These are phyloP conservation scores for Zophobas atratus DNA, from an alignment of 1,140 invertebrate species.

Conservation along the genomic window DNA sequence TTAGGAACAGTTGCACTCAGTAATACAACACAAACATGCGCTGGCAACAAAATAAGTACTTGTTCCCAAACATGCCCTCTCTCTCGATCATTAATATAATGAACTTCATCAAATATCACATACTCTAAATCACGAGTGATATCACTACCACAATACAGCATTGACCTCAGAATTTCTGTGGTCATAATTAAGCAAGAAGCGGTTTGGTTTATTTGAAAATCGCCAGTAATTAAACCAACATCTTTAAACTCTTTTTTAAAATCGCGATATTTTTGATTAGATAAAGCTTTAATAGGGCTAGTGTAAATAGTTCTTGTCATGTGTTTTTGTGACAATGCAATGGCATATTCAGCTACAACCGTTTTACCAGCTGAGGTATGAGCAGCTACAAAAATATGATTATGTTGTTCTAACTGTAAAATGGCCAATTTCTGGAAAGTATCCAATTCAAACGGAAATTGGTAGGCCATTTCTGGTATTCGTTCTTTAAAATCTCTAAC, in stretches of 20 bases:
- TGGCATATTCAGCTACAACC: conserved; percentile 99
- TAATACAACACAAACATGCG: conserved; percentile 96
- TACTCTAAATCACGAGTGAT: conserved; percentile 97
- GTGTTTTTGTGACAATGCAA: conserved; percentile 93
- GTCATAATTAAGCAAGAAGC: conserved; percentile 99
- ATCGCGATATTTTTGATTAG: conserved; percentile 99
- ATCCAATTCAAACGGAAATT: conserved; percentile 95
- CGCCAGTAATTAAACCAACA: conserved; percentile 96
- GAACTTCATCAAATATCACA: conserved; percentile 99
- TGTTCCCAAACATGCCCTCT: conserved; percentile 99
- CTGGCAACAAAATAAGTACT: conserved; percentile 93
- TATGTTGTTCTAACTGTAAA: conserved; percentile 91
- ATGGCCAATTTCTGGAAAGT: conserved; percentile 98
- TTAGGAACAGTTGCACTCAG: conserved; percentile 99
- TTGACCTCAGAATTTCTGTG: conserved; percentile 97
- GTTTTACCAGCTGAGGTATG: conserved; percentile 99
- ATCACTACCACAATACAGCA: conserved; percentile 97
- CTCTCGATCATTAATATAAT: conserved; percentile 98
- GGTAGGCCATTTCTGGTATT: conserved; percentile 88
- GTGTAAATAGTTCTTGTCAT: conserved; percentile 98
- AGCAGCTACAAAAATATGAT: conserved; percentile 98
- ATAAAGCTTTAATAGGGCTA: conserved; percentile 99
- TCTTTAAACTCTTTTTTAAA: conserved; percentile 94
- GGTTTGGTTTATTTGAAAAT: conserved; percentile 95
- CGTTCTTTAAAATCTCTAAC: conserved; percentile 87